Percentiles rank a stretch among this genome's conserved stretches.
These are phyloP conservation scores for Malurus elegans DNA, from an alignment of 2,113 vertebrate genomes.

Conservation along the genomic window DNA sequence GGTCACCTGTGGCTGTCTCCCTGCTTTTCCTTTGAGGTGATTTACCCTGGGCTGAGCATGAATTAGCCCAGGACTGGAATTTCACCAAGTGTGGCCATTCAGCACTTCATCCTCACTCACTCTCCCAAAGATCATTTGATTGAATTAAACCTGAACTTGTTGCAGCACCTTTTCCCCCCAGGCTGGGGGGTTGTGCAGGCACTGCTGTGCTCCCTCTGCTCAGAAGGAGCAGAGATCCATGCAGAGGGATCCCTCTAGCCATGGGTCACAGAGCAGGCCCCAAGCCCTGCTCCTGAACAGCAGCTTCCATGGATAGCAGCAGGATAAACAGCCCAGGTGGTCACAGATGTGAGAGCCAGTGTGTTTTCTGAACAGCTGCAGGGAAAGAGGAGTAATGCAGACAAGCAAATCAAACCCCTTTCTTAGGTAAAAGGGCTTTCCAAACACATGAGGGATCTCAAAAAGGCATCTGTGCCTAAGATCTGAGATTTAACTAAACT, in stretches of 20 bases:
- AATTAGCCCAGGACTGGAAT: background rate
- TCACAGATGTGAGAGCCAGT: background rate
- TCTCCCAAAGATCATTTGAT: background rate
- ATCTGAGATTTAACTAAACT: background rate
- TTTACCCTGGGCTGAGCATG: background rate
- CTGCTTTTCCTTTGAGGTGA: background rate
- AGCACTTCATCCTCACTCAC: background rate
- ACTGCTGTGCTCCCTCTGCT: background rate
- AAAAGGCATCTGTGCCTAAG: background rate
- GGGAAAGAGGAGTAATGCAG: background rate
- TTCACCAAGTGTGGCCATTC: background rate
- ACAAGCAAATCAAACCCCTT: background rate
- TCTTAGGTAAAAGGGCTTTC: background rate
- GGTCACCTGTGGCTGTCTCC: background rate
- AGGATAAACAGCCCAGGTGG: background rate
- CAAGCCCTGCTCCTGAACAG: background rate
- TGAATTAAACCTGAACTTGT: background rate
- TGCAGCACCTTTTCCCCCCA: background rate
- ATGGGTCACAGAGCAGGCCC: background rate
- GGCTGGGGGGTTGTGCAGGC: background rate
- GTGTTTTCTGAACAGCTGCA: background rate
- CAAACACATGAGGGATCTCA: background rate
- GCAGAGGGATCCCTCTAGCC: background rate
- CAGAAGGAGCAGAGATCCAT: background rate
- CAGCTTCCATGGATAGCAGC: background rate